Percentiles rank a stretch among this genome's conserved stretches.
These are phyloP conservation scores for Lithobates sylvaticus DNA, from an alignment of 2,797 vertebrate genomes.

Conservation along the genomic window DNA sequence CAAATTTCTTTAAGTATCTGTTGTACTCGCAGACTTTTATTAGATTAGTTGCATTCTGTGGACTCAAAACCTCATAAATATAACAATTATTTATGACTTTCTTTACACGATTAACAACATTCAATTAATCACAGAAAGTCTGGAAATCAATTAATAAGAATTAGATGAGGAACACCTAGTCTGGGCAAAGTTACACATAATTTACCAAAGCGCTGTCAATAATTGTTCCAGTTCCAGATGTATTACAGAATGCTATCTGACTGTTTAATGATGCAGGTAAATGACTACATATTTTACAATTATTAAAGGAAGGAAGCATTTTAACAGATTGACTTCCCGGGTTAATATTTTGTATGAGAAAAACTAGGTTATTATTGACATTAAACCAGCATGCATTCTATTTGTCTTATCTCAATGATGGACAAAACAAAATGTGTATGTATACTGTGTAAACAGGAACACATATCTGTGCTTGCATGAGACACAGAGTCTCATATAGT, in stretches of 20 bases:
- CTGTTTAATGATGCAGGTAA: conserved; percentile 75
- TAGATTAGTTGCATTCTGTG: conserved; percentile 81
- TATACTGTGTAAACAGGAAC: neutral
- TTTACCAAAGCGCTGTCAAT: conserved; percentile 88
- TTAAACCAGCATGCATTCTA: conserved; percentile 17
- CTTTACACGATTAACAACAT: conserved; percentile 80
- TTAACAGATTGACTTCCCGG: conserved; percentile 3
- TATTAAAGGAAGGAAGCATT: conserved; percentile 65
- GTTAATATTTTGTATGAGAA: conserved; percentile 35
- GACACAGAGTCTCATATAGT: neutral
- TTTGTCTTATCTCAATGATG: neutral
- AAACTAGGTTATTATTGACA: conserved; percentile 34
- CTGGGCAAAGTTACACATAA: conserved; percentile 89
- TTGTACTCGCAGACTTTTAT: conserved; percentile 83
- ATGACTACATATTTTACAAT: conserved; percentile 66
- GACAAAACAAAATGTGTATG: neutral
- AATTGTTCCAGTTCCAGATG: conserved; percentile 68
- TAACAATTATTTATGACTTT: conserved; percentile 89
- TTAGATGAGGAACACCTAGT: conserved; percentile 93
- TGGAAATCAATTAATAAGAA: conserved; percentile 95
- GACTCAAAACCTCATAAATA: conserved; percentile 80
- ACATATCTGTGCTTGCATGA: neutral
- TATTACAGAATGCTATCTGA: conserved; percentile 73
- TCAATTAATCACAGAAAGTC: conserved; percentile 90
- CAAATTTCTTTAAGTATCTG: conserved; percentile 45